These are phyloP conservation scores for Drosophila flavopinicola DNA, from an alignment of 2,888 invertebrate genomes.

Conservation along the genomic window DNA sequence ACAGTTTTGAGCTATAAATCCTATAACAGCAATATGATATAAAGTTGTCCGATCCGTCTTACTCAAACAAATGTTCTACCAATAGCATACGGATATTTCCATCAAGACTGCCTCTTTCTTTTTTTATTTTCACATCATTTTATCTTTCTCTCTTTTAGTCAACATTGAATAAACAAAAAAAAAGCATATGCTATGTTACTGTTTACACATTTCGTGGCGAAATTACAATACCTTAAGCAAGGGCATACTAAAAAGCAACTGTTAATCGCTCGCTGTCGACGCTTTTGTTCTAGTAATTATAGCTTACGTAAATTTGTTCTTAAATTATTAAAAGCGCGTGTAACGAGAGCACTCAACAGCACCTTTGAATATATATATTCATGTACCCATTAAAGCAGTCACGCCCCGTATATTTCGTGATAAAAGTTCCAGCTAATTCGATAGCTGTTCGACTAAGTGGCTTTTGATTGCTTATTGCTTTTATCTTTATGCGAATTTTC, in stretches of 20 bases:
- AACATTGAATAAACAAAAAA: too few relatives aligned
- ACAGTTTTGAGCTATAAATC: too few relatives aligned
- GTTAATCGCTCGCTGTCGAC: background rate
- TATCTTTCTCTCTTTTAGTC: too few relatives aligned
- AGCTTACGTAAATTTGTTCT: background rate
- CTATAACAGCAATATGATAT: too few relatives aligned
- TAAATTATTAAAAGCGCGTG: background rate
- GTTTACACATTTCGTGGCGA: background rate
- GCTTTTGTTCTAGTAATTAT: background rate
- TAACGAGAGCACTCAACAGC: background rate
- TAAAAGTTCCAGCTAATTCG: conserved; percentile 27
- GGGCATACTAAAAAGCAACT: background rate
- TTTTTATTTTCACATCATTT: too few relatives aligned
- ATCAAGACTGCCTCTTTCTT: too few relatives aligned
- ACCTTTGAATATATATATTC: background rate
- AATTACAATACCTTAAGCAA: too few relatives aligned
- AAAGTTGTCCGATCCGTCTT: too few relatives aligned
- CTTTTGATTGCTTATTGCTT: conserved; percentile 13
- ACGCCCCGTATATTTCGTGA: conserved; percentile 40
- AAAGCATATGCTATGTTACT: too few relatives aligned
- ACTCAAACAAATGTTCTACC: too few relatives aligned
- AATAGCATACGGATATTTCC: too few relatives aligned
- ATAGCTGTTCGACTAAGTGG: conserved; percentile 24
- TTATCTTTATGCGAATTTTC: conserved; percentile 32
- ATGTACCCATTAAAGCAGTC: background rate